A percentile compares a stretch with the other conserved stretches of the same genome.
Conservation (phyloP, 2,888 invertebrate species). For the Acanthococcus lagerstroemiae region DNA sequence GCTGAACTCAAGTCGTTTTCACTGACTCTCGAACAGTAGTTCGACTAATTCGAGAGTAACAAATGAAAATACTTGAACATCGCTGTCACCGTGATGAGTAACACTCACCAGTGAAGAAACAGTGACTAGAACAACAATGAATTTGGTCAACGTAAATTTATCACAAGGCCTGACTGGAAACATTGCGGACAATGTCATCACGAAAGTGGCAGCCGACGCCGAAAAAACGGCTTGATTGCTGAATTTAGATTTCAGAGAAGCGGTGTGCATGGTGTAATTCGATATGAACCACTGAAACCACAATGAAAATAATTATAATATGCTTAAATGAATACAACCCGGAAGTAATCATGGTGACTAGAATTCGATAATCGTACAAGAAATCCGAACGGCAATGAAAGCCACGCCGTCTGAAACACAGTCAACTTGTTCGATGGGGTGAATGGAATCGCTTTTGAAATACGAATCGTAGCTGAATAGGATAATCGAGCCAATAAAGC, state of each 20-base stretch:
- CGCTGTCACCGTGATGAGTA: background rate
- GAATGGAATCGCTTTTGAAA: constrained; percentile 52
- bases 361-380: constrained; percentile 51
- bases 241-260: constrained; percentile 70
- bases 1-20: background rate
- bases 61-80: background rate
- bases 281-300: constrained; percentile 82
- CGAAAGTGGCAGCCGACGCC: constrained; percentile 80
- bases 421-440: constrained; percentile 53
- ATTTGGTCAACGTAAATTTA: constrained; percentile 75
- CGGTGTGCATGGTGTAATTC: constrained; percentile 84
- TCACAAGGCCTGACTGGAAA: constrained; percentile 75
- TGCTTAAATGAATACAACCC: too few species aligned
- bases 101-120: constrained; percentile 65
- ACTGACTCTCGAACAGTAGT: background rate
- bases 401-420: constrained; percentile 60
- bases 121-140: constrained; percentile 67
- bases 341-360: too few species aligned
- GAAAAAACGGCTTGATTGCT: constrained; percentile 81
- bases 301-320: background rate
- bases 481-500: constrained; percentile 84
- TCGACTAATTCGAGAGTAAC: background rate
- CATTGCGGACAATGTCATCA: constrained; percentile 72
- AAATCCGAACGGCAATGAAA: constrained; percentile 75
- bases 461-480: constrained; percentile 83